Evolutionary conservation across 2,888 invertebrate species (phyloP), one percentile per base, ranked within the genome.

Genomic region (Cremastinae sp.): DNA sequence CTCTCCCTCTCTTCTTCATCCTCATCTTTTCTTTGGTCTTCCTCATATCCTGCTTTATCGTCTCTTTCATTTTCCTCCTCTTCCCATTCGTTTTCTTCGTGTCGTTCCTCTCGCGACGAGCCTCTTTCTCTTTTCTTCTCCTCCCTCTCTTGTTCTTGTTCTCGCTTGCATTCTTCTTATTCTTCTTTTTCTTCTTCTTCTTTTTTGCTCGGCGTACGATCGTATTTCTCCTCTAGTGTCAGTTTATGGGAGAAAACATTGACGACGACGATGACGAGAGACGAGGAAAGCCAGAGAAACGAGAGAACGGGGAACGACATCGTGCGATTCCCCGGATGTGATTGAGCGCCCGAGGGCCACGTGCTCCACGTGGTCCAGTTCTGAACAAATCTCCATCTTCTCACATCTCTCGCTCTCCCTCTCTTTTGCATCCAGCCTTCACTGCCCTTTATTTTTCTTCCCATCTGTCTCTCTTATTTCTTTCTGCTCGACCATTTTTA

Each of bases 121-220:
- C 28, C 82, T 78, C 53, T 59, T 47, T 81, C 78, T 80, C 76
- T 71, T 59, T 78, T 72, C 45, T 20, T 38, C 41, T 75, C 74
- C 56, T 76, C 74, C 45, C 38, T 64, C 34, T 20, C 66, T 34
- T 49, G 34, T 28, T 36, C 53, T 16, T 20, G 61, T 34, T 62
- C 61, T 49, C 56, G 12, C 41, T 71, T 34, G n/a, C n/a, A n/a
- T 47, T 41, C 49, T 41, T 51, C 61, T 4, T 43, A 36, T 43
- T 54, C 56, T 28, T 20, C 47, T 12, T 56, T 38, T 45, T 54
- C 64, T 58, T 16, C 16, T 34, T 53, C 70, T 49, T 49, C 47
- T 62, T 36, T 61, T 53, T 28, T 22, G 41, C 41, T 59, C 62
- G 22, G 5, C n/a, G n/a, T 5, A 51, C 51, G 64, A 66, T 74